Base-by-base conservation (phyloP, 2,113 vertebrate genomes). In the Columba livia region DNA sequence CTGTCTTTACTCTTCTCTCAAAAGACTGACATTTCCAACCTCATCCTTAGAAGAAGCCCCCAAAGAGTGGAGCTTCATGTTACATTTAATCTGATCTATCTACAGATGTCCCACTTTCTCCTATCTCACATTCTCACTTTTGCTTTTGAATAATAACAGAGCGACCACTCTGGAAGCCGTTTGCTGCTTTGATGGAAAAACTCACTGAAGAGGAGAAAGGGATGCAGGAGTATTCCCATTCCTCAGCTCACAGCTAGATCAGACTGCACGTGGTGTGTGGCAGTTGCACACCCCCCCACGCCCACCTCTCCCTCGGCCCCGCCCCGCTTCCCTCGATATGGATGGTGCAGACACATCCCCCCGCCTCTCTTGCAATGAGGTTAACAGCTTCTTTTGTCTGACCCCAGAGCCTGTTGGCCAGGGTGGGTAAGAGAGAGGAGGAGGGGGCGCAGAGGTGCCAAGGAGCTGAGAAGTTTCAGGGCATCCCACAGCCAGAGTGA, bases 231-330 rank as follows among this genome's bases (percentile, higher is more conserved):
- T 47, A 65, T 24, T 60, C 31, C 50, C 15, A 4, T 57, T 77
- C 29, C 36, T 80, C 57, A 66, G 47, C 13, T 56, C 28, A 80
- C 31, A 88, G 67, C 11, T 56, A 32, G 13, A 66, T 57, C 57
- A 47, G 17, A 19, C 50, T 31, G 38, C 31, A 60, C 0, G 0
- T 12, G 13, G 23, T 40, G 13, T 14, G 40, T 40, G 13, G 40
- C 40, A 40, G 40, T 40, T 40, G 40, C 40, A 40, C 5, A 14
- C 13, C 12, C 5, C 40, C 40, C 5, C 11, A 10, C 38, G 4
- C 38, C 38, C 11, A 11, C 38, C 40, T 40, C 40, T 40, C 12
- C 40, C 40, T 14, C 40, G 5, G 13, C 40, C 13, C 40, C 13
- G 13, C 40, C 40, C 13, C 40, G 12, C 40, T 40, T 40, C 40